Evolutionary conservation across 2,113 vertebrate genomes (phyloP), one percentile per base, ranked within the genome.

Genomic region (Turnix velox): DNA sequence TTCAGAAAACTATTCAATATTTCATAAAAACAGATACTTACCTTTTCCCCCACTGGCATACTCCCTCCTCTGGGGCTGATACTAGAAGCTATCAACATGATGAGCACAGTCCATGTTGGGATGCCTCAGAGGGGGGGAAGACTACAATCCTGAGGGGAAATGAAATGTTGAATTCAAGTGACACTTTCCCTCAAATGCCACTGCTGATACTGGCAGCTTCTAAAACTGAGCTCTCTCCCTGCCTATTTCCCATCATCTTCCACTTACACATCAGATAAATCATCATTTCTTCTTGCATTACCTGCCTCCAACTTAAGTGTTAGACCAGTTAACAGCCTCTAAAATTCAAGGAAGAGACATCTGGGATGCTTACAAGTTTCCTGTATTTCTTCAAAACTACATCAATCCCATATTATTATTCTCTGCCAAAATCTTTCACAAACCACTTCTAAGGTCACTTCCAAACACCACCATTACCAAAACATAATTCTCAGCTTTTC

Each of bases 21-120:
- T 96, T 93, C 74, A 96, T 96, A 96, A 96, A 97, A 96, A 96
- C 95, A 96, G 94, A 96, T 84, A 95, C 92, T 95, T 87, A 93
- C 81, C 94, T 79, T 94, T 94, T 85, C 88, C 93, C 89, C 93
- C 61, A 86, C 0, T 75, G 93, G 63, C 91, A 95, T 89, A 91
- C 82, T 92, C 89, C 95, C 94, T 96, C 83, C 94, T 94, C 95
- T 96, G 90, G 90, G 93, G 65, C 95, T 94, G 85, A 84, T 84
- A 96, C 4, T 94, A 88, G 82, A 39, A 95, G 87, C 85, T 94
- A 95, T 66, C 84, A 95, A 94, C 67, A 94, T 25, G 85, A 90
- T 65, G 37, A 93, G 55, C 65, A 93, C 72, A 92, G 61, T 93
- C 61, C 93, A 91, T 65, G 79, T 1, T 90, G 84, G 78, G 63